These are phyloP conservation scores for Crocuta crocuta DNA, from an alignment of 2,113 vertebrate genomes.

Conservation along the genomic window DNA sequence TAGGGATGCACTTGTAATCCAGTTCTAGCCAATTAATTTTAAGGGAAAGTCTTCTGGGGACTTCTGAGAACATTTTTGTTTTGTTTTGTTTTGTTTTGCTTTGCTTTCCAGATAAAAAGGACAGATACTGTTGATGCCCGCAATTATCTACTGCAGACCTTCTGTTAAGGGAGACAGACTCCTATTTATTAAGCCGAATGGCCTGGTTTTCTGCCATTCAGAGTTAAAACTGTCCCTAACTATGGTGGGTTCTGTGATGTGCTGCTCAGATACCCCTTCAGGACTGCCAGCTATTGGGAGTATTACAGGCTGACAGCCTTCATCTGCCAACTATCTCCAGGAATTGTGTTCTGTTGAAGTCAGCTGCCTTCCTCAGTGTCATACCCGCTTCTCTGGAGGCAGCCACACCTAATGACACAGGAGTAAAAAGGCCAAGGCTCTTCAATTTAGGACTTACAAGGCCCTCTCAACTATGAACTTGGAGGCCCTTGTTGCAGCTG, in stretches of 20 bases:
- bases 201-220: neutral
- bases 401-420: neutral
- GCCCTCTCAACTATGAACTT: neutral
- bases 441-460: neutral
- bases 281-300: neutral
- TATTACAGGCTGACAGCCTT: neutral
- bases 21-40: constrained; percentile 41
- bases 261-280: neutral
- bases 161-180: constrained; percentile 3
- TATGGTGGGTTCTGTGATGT: neutral
- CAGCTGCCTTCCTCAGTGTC: neutral
- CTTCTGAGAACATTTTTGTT: neutral
- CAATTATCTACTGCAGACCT: neutral
- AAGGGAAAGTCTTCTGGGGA: neutral
- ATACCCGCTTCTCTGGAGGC: neutral
- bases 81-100: neutral
- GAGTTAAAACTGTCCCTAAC: neutral
- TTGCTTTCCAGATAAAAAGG: constrained; percentile 32
- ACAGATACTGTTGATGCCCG: neutral
- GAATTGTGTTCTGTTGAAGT: neutral
- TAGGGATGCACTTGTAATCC: neutral
- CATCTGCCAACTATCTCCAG: neutral
- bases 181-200: neutral
- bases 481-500: neutral
- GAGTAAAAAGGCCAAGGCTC: neutral